A percentile compares a stretch with the other conserved stretches of the same genome.
These are phyloP conservation scores for Characodon lateralis DNA, from an alignment of 2,797 vertebrate genomes.

Conservation along the genomic window DNA sequence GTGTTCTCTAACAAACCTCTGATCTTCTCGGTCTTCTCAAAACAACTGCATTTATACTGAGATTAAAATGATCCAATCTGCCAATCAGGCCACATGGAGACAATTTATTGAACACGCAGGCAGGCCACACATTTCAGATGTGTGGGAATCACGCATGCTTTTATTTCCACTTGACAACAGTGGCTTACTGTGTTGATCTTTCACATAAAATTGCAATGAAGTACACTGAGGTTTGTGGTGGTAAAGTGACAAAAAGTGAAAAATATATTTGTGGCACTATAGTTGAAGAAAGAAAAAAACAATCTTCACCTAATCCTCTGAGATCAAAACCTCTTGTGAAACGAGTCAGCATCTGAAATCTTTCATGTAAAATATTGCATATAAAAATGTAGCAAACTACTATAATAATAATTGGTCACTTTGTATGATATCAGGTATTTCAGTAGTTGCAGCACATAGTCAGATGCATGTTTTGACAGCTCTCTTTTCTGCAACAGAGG, in stretches of 20 bases:
- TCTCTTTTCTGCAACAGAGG: slow-evolving; percentile 78
- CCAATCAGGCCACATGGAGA: neutral
- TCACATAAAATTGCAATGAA: neutral
- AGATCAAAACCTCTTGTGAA: slow-evolving; percentile 20
- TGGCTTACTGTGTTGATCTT: neutral
- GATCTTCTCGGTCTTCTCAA: neutral
- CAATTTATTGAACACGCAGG: neutral
- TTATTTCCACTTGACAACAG: neutral
- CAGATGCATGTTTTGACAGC: slow-evolving; percentile 35
- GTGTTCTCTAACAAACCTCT: slow-evolving; percentile 6
- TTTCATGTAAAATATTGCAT: slow-evolving; percentile 6
- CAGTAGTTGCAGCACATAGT: slow-evolving; percentile 2
- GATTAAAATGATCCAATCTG: neutral
- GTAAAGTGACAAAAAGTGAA: neutral
- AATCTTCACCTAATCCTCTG: neutral
- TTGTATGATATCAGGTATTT: slow-evolving; percentile 14
- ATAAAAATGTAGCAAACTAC: slow-evolving; percentile 7
- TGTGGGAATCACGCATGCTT: neutral
- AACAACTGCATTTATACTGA: neutral
- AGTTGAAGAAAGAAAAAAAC: too few relatives aligned
- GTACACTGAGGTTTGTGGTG: too few relatives aligned
- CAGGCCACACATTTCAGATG: neutral
- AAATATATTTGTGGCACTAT: neutral
- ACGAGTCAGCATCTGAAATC: slow-evolving; percentile 6
- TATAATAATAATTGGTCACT: slow-evolving; percentile 15